phyloP scores from a whole-genome alignment of 2,888 invertebrate species.

The Trichogramma dendrolimi region DNA sequence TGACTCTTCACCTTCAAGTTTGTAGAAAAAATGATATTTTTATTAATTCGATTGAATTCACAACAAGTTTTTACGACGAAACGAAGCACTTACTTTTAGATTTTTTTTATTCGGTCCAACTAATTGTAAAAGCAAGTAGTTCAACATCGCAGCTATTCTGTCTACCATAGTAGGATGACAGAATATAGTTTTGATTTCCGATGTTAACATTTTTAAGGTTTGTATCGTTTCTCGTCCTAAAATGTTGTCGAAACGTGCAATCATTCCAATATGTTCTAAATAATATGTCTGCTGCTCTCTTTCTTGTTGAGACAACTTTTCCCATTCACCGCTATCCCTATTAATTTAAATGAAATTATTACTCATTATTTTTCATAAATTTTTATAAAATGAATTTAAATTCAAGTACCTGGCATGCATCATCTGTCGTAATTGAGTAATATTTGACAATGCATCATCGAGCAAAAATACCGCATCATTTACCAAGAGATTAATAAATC shows the following conservation, averaged over 20 bases:
- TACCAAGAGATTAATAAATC: constrained; percentile 93
- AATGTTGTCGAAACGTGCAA: constrained; percentile 89
- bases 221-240: constrained; percentile 84
- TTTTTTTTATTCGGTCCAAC: constrained; percentile 90
- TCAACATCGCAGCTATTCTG: constrained; percentile 90
- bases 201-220: constrained; percentile 73
- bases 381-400: neutral
- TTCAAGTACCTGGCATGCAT: constrained; percentile 66
- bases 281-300: constrained; percentile 70
- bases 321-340: constrained; percentile 74
- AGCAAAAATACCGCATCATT: constrained; percentile 95
- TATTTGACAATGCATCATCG: constrained; percentile 85
- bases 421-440: constrained; percentile 81
- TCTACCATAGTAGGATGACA: constrained; percentile 89
- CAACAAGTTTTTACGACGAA: neutral
- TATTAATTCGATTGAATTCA: neutral
- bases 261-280: constrained; percentile 73
- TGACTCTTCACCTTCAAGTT: constrained; percentile 71
- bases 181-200: constrained; percentile 75
- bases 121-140: constrained; percentile 84
- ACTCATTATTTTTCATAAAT: neutral
- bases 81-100: constrained; percentile 65
- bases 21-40: neutral
- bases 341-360: constrained; percentile 12
- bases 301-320: constrained; percentile 64